These are phyloP conservation scores for Synergus umbraculus DNA, from an alignment of 2,888 invertebrate genomes.

Conservation along the genomic window DNA sequence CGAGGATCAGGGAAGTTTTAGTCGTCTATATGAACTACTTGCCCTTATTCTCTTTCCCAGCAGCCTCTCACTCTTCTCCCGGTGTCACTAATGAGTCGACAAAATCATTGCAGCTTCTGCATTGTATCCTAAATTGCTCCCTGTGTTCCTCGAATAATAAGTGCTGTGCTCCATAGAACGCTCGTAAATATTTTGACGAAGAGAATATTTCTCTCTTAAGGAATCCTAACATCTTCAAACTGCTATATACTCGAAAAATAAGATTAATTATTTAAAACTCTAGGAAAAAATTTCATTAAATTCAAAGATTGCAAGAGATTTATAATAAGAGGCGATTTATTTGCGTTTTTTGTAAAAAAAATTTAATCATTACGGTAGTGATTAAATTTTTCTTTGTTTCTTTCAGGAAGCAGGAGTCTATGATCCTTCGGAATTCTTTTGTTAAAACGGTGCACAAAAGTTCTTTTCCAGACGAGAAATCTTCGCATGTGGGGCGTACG, in stretches of 20 bases:
- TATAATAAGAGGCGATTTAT: background rate
- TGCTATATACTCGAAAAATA: background rate
- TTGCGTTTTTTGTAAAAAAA: background rate
- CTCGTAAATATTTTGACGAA: slow-evolving; percentile 25
- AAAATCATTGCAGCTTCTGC: slow-evolving; percentile 49
- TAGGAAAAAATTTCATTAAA: background rate
- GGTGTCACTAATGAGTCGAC: slow-evolving; percentile 53
- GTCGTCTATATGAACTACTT: slow-evolving; percentile 13
- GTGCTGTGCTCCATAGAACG: background rate
- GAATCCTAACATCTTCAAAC: background rate
- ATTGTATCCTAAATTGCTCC: slow-evolving; percentile 43
- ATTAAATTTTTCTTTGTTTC: slow-evolving; percentile 18
- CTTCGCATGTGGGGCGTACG: slow-evolving; percentile 3
- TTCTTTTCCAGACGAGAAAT: slow-evolving; percentile 15
- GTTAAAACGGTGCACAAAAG: slow-evolving; percentile 3
- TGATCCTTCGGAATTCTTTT: slow-evolving; percentile 24
- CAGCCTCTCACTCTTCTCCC: slow-evolving; percentile 42
- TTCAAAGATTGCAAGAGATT: background rate
- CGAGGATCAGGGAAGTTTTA: slow-evolving; percentile 52
- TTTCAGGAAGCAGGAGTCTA: background rate
- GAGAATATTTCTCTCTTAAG: slow-evolving; percentile 6
- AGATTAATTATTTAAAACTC: background rate
- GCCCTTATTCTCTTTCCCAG: background rate
- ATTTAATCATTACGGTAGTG: slow-evolving; percentile 6
- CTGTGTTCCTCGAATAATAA: background rate